Evolutionary conservation across 2,888 invertebrate genomes (phyloP), one percentile per base, ranked within the genome.

Genomic region (Falcaria lacertinaria): DNA sequence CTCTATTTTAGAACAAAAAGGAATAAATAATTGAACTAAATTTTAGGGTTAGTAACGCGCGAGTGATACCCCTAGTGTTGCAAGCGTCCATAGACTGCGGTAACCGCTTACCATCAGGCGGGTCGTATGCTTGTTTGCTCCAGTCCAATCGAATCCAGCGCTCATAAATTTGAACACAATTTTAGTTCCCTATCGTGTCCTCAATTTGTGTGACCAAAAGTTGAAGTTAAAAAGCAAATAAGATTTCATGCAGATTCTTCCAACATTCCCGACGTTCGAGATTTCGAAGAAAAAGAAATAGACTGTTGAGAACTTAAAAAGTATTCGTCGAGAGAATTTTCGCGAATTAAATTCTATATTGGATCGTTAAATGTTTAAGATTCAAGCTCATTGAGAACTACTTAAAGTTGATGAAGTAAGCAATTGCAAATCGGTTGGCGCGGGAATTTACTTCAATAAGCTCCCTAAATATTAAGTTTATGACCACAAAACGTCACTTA

Each of bases 151-250:
- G n/a, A n/a, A n/a, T n/a, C n/a, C n/a, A n/a, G n/a, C n/a, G n/a
- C n/a, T n/a, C n/a, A n/a, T n/a, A n/a, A n/a, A n/a, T n/a, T n/a
- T n/a, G n/a, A n/a, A n/a, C n/a, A n/a, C n/a, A n/a, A n/a, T n/a
- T n/a, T n/a, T n/a, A n/a, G n/a, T n/a, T n/a, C 19, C 19, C 19
- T 19, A 19, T 19, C 6, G 6, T 19, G 19, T 19, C 19, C 13
- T 28, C 1, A 11, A 22, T 22, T 28, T 28, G 11, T 3, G 1
- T 22, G 40, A 47, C 15, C 5, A 35, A 54, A 61, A 54, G 43
- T 54, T 52, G 40, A 34, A 41, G 46, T 39, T 49, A 52, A 45
- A 57, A 66, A 63, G 60, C 55, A 54, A 55, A 64, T 63, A 63
- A 62, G 48, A 55, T 37, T 33, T 2, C 33, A 36, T 58, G 59